These are phyloP conservation scores for Thalassoma bifasciatum DNA, from an alignment of 2,113 vertebrate species.

Conservation along the genomic window DNA sequence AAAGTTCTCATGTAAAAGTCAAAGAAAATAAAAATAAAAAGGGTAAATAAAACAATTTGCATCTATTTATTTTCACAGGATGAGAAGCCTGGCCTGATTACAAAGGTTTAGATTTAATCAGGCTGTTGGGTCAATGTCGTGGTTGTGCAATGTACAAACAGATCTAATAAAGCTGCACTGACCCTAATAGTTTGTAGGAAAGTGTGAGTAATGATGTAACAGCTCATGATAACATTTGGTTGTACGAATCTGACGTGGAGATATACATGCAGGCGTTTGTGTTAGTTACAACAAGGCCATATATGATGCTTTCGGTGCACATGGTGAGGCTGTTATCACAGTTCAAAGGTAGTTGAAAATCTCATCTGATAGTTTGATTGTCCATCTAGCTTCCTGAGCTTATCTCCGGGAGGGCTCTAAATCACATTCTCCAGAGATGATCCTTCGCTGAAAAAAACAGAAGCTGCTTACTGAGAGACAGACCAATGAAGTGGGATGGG, in stretches of 20 bases:
- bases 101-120: slow-evolving; percentile 18
- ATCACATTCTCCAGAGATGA: slow-evolving; percentile 1
- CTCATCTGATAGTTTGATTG: slow-evolving; percentile 17
- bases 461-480: slow-evolving; percentile 6
- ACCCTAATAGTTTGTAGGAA: slow-evolving; percentile 14
- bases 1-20: no score
- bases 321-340: background rate
- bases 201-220: slow-evolving; percentile 32
- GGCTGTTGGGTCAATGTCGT: slow-evolving; percentile 1
- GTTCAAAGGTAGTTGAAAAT: slow-evolving; percentile 31
- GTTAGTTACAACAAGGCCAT: background rate
- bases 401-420: slow-evolving; percentile 4
- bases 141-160: slow-evolving; percentile 16
- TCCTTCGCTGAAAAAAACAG: background rate
- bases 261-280: background rate
- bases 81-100: background rate
- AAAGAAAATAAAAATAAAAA: no score
- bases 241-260: background rate
- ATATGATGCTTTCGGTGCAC: background rate
- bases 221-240: background rate
- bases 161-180: slow-evolving; percentile 6
- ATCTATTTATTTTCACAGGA: background rate
- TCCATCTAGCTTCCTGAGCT: background rate
- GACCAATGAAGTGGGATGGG: slow-evolving; percentile 14
- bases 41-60: background rate